phyloP scores from a whole-genome alignment of 2,797 vertebrate genomes.

The Gobionotothen gibberifrons region DNA sequence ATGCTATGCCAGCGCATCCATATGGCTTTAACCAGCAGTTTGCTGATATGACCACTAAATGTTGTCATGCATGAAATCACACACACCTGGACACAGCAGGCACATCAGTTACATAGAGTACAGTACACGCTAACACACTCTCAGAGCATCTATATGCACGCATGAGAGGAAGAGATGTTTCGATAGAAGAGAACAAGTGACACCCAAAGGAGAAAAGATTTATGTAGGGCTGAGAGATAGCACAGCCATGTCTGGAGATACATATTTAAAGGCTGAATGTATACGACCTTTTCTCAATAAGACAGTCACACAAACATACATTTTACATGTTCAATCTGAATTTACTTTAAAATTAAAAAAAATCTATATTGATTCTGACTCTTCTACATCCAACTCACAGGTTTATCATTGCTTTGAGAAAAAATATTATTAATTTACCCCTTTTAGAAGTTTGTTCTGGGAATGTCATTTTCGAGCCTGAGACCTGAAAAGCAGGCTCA shows the following conservation, averaged over 20 bases:
- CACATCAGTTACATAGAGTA: constrained; percentile 10
- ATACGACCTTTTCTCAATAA: neutral
- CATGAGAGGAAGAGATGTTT: constrained; percentile 18
- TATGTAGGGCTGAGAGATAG: neutral
- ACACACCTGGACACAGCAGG: constrained; percentile 54
- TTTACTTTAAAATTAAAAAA: too few relatives aligned
- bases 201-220: constrained; percentile 10
- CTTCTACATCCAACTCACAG: too few relatives aligned
- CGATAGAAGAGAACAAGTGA: constrained; percentile 4
- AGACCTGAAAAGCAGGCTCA: too few relatives aligned
- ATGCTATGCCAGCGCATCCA: constrained; percentile 38
- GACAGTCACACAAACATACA: constrained; percentile 6
- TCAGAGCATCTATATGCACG: constrained; percentile 1
- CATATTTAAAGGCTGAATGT: constrained; percentile 10
- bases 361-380: too few relatives aligned
- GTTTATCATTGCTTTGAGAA: too few relatives aligned
- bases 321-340: too few relatives aligned
- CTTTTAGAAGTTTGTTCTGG: too few relatives aligned
- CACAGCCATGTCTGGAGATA: constrained; percentile 20
- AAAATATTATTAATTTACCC: too few relatives aligned
- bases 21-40: constrained; percentile 47
- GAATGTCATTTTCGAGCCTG: too few relatives aligned
- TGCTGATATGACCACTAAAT: constrained; percentile 43
- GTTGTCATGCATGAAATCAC: constrained; percentile 57
- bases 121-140: constrained; percentile 15